phyloP scores from a whole-genome alignment of 2,797 vertebrate genomes.

The Monodelphis domestica region DNA sequence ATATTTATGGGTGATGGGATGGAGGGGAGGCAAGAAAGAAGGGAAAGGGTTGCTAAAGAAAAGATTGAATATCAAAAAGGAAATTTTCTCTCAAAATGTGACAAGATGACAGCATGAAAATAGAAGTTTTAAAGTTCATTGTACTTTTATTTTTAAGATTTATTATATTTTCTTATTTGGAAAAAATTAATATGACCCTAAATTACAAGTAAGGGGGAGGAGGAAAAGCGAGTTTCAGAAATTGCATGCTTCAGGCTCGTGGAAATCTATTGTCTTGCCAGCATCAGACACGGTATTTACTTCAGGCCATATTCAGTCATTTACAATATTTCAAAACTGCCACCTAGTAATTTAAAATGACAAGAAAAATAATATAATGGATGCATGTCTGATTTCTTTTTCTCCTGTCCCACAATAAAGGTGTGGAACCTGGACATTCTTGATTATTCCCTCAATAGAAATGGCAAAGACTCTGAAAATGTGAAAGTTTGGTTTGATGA shows the following conservation, averaged over 20 bases:
- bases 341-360: constrained; percentile 79
- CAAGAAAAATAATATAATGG: constrained; percentile 77
- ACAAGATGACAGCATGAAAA: background rate
- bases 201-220: constrained; percentile 49
- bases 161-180: constrained; percentile 28
- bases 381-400: constrained; percentile 73
- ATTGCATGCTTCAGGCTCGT: constrained; percentile 46
- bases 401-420: constrained; percentile 47
- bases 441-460: constrained; percentile 59
- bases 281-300: constrained; percentile 70
- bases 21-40: constrained; percentile 26
- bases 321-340: constrained; percentile 67
- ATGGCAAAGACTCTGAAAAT: constrained; percentile 53
- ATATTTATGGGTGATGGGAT: background rate
- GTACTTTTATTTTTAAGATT: constrained; percentile 44
- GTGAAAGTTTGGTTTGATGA: constrained; percentile 22
- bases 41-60: constrained; percentile 18
- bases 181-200: constrained; percentile 37
- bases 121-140: constrained; percentile 49
- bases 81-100: background rate
- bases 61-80: background rate
- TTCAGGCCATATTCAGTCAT: constrained; percentile 63
- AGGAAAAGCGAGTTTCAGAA: constrained; percentile 59
- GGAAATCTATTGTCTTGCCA: constrained; percentile 70
- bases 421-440: constrained; percentile 53